Conservation (phyloP, 2,113 vertebrate species). For the Sorex fumeus region DNA sequence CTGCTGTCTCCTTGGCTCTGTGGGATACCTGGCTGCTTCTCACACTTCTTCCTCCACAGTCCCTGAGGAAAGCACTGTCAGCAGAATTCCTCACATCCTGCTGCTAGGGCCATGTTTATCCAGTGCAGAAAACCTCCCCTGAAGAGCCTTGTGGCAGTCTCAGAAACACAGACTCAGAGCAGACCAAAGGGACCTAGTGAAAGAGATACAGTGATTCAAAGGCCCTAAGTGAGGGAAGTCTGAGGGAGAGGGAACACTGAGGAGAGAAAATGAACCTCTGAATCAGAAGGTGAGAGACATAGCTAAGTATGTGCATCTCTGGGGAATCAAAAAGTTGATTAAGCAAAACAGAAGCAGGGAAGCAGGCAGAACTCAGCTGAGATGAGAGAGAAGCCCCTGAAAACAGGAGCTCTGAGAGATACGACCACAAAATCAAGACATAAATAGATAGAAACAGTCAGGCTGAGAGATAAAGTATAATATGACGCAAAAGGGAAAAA, state of each 20-base stretch:
- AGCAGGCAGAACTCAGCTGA: not conserved
- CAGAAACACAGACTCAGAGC: slow-evolving; percentile 39
- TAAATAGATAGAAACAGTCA: not conserved
- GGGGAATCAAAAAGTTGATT: not conserved
- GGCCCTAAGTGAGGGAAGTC: not conserved
- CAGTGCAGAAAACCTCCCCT: slow-evolving; percentile 67
- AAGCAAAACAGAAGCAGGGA: not conserved
- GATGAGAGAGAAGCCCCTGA: not conserved
- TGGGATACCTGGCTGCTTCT: not conserved
- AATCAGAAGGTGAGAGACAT: not conserved
- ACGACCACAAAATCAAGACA: slow-evolving; percentile 41
- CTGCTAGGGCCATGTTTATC: slow-evolving; percentile 81
- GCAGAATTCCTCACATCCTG: slow-evolving; percentile 81
- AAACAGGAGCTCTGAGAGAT: not conserved
- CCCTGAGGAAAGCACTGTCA: slow-evolving; percentile 75
- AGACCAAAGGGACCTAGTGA: not conserved
- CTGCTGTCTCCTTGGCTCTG: slow-evolving; percentile 52
- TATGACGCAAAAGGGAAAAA: not conserved
- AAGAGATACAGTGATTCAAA: not conserved
- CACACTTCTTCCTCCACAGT: slow-evolving; percentile 65
- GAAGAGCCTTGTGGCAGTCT: slow-evolving; percentile 39
- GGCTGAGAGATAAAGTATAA: not conserved
- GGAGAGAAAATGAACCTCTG: not conserved
- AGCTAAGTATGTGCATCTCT: not conserved
- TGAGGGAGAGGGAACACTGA: not conserved